phyloP scores from a whole-genome alignment of 2,797 vertebrate genomes.

The Manis javanica region DNA sequence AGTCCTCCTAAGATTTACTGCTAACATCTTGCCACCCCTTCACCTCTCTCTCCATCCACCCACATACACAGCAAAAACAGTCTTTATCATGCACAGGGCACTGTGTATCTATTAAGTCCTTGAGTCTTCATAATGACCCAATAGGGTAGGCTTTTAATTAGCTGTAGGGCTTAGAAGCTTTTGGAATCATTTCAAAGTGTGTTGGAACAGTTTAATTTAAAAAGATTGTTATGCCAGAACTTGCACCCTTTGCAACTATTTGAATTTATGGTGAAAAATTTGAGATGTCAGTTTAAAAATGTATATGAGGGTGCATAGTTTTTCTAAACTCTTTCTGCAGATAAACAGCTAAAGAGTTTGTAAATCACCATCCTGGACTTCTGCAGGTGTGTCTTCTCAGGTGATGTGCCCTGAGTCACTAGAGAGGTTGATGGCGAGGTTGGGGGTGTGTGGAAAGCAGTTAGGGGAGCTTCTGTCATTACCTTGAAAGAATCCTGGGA shows the following conservation, averaged over 20 bases:
- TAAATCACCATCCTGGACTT: not conserved
- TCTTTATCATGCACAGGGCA: not conserved
- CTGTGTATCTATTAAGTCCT: not conserved
- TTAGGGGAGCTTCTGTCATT: not conserved
- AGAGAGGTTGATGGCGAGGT: not conserved
- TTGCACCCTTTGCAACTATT: slow-evolving; percentile 37
- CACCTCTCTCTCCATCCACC: not conserved
- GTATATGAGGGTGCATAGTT: not conserved
- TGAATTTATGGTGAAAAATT: slow-evolving; percentile 2
- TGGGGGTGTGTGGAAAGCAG: not conserved
- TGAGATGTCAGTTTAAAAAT: slow-evolving; percentile 44
- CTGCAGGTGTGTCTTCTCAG: not conserved
- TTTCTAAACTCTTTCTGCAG: not conserved
- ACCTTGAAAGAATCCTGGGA: slow-evolving; percentile 24
- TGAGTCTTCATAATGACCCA: not conserved
- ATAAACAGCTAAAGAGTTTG: not conserved
- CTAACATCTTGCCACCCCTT: not conserved
- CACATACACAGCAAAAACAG: not conserved
- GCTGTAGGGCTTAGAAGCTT: not conserved
- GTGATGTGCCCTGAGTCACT: not conserved
- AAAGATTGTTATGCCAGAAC: not conserved
- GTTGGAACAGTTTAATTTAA: not conserved
- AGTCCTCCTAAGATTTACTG: not conserved
- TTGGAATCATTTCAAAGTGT: not conserved
- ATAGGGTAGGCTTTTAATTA: not conserved